Evolutionary conservation across 2,797 vertebrate genomes (phyloP).

Genomic region (Adelosebastes latens): DNA sequence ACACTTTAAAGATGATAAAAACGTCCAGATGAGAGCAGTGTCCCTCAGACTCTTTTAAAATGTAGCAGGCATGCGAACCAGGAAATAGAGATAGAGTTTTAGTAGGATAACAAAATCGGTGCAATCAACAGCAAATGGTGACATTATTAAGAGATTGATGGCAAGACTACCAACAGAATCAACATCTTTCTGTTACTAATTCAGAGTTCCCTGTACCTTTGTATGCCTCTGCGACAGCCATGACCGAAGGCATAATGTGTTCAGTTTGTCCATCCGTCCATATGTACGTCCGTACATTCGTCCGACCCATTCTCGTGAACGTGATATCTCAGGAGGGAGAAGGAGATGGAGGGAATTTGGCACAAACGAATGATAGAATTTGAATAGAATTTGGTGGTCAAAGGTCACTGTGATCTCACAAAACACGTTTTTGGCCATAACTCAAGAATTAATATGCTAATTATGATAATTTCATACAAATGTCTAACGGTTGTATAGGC

Average conservation of each 20-base stretch:
- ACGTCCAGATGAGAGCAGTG: neutral
- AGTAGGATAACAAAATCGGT: neutral
- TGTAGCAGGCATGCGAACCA: neutral
- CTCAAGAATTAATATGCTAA: neutral
- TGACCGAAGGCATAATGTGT: neutral
- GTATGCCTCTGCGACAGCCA: neutral
- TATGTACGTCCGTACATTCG: neutral
- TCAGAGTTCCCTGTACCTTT: neutral
- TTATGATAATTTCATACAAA: neutral
- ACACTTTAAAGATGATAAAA: neutral
- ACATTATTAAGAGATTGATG: neutral
- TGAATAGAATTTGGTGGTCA: too few relatives aligned
- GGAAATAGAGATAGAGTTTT: neutral
- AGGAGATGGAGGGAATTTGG: too few relatives aligned
- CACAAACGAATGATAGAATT: too few relatives aligned
- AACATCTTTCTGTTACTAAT: slow-evolving; percentile 14
- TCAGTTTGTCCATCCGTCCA: neutral
- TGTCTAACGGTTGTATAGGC: neutral
- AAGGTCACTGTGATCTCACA: too few relatives aligned
- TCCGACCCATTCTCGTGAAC: neutral
- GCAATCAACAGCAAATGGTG: slow-evolving; percentile 5
- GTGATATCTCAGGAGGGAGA: too few relatives aligned
- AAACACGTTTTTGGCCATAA: neutral
- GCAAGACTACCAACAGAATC: slow-evolving; percentile 8
- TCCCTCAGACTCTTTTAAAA: neutral